Percentiles rank a stretch among this genome's conserved stretches.
These are phyloP conservation scores for Drosophila nr. perissopoda DNA, from an alignment of 2,888 invertebrate genomes.

Conservation along the genomic window DNA sequence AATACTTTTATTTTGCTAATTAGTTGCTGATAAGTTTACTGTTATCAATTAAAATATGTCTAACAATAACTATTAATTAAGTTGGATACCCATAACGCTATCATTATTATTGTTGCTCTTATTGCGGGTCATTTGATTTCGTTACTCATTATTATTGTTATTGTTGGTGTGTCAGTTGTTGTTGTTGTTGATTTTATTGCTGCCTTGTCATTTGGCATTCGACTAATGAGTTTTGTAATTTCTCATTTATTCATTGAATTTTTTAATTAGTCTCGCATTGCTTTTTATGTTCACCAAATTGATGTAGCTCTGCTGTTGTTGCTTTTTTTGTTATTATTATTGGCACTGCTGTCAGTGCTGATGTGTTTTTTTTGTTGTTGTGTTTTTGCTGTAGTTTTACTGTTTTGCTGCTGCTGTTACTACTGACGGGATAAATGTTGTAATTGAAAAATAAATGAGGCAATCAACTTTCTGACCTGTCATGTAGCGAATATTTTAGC, in stretches of 20 bases:
- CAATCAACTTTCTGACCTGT: slow-evolving; percentile 79
- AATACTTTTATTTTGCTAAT: background rate
- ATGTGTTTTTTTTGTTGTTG: slow-evolving; percentile 16
- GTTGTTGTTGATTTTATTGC: slow-evolving; percentile 39
- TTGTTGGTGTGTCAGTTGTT: slow-evolving; percentile 33
- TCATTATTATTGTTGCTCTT: slow-evolving; percentile 51
- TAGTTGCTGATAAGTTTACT: background rate
- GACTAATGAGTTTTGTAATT: slow-evolving; percentile 79
- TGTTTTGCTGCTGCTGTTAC: slow-evolving; percentile 27
- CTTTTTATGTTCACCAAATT: slow-evolving; percentile 52
- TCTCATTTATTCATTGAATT: slow-evolving; percentile 79
- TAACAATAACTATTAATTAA: slow-evolving; percentile 38
- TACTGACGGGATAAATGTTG: slow-evolving; percentile 73
- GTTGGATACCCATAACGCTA: slow-evolving; percentile 18
- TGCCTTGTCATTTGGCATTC: slow-evolving; percentile 64
- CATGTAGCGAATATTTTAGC: slow-evolving; percentile 80
- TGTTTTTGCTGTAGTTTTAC: slow-evolving; percentile 23
- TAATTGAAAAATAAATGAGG: slow-evolving; percentile 80
- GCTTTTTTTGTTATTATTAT: slow-evolving; percentile 16
- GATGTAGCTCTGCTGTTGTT: slow-evolving; percentile 25
- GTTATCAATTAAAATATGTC: background rate
- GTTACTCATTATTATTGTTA: slow-evolving; percentile 46
- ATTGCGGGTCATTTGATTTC: slow-evolving; percentile 52
- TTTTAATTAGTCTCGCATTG: slow-evolving; percentile 76
- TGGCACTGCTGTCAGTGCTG: slow-evolving; percentile 21